Evolutionary conservation across 1,140 invertebrate species (phyloP).

Genomic region (Neodiprion fabricii): DNA sequence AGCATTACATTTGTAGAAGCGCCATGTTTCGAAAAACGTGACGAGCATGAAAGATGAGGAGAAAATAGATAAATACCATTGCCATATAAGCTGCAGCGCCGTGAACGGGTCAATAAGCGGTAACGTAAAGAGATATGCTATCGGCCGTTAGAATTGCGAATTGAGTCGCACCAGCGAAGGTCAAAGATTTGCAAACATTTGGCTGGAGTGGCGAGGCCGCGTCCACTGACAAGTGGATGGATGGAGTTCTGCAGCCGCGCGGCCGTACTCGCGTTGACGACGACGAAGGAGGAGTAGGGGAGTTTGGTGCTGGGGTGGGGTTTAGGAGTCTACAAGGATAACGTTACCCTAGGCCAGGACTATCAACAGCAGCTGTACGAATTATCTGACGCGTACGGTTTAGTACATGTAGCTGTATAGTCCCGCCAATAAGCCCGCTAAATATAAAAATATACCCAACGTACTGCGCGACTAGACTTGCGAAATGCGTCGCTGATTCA

Average conservation of each 20-base stretch:
- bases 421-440: conserved; percentile 3
- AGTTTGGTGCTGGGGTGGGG: conserved; percentile 27
- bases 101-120: too few relatives aligned
- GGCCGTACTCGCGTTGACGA: conserved; percentile 32
- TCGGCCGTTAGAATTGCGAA: conserved; percentile 32
- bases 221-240: conserved; percentile 14
- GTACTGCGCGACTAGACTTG: not conserved
- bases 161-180: conserved; percentile 29
- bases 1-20: too few relatives aligned
- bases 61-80: too few relatives aligned
- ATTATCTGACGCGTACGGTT: conserved; percentile 9
- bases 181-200: conserved; percentile 37
- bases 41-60: too few relatives aligned
- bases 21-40: too few relatives aligned
- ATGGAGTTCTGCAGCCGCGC: conserved; percentile 18
- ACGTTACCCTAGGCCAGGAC: conserved; percentile 58
- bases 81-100: too few relatives aligned
- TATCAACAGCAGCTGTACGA: conserved; percentile 25
- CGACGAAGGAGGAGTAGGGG: conserved; percentile 30
- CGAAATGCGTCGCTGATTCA: too few relatives aligned
- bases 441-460: not conserved
- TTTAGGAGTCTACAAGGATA: conserved; percentile 37
- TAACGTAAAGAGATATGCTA: not conserved
- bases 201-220: conserved; percentile 12
- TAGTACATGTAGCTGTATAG: not conserved